Percentiles rank a stretch among this genome's conserved stretches.
These are phyloP conservation scores for Zaprionus lachaisei DNA, from an alignment of 1,140 invertebrate species.

Conservation along the genomic window DNA sequence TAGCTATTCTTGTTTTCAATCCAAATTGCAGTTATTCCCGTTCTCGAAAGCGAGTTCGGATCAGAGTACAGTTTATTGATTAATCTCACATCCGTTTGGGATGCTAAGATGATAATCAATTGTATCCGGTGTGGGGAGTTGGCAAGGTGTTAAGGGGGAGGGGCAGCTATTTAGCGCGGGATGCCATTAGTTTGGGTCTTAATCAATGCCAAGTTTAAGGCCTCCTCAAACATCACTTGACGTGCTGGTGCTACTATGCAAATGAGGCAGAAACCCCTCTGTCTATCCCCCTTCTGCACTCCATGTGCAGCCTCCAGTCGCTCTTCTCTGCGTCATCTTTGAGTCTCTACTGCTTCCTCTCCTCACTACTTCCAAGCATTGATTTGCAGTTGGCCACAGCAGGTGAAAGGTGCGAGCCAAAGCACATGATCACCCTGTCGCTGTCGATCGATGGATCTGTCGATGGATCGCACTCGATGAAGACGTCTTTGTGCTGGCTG, in stretches of 20 bases:
- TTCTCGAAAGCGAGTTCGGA: slow-evolving; percentile 36
- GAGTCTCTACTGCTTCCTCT: not conserved
- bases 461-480: slow-evolving; percentile 30
- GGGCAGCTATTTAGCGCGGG: not conserved
- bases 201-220: slow-evolving; percentile 76
- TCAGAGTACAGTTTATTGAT: slow-evolving; percentile 39
- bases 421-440: not conserved
- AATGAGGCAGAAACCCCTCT: not conserved
- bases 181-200: slow-evolving; percentile 12
- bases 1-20: slow-evolving; percentile 11
- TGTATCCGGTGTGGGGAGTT: not conserved
- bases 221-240: slow-evolving; percentile 9
- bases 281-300: not conserved
- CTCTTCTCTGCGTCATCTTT: not conserved
- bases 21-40: slow-evolving; percentile 42
- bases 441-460: not conserved
- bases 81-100: slow-evolving; percentile 42
- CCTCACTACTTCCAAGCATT: slow-evolving; percentile 18
- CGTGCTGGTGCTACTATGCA: not conserved
- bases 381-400: slow-evolving; percentile 26
- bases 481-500: slow-evolving; percentile 49
- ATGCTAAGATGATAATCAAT: slow-evolving; percentile 16
- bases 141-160: not conserved
- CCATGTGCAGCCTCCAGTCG: not conserved
- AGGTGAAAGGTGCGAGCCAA: slow-evolving; percentile 69